Conservation (phyloP, 2,113 vertebrate genomes). For the Dicentrarchus labrax region DNA sequence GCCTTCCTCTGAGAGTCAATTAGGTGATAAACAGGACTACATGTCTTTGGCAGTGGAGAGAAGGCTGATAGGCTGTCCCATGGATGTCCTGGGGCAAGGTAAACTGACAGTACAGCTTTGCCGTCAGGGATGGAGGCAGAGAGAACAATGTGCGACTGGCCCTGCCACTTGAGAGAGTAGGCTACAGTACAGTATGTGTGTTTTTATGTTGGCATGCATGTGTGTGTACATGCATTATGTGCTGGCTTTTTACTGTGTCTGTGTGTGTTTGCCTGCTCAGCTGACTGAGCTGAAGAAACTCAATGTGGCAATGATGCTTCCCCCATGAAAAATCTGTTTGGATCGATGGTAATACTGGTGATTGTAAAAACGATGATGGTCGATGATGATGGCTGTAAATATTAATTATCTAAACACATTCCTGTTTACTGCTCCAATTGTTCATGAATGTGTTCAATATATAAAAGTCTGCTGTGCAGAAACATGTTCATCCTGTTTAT, state of each 20-base stretch:
- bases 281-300: slow-evolving; percentile 39
- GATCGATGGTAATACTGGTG: slow-evolving; percentile 17
- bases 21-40: slow-evolving; percentile 88
- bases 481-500: slow-evolving; percentile 1
- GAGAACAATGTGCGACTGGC: slow-evolving; percentile 75
- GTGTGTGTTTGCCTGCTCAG: slow-evolving; percentile 30
- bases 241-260: slow-evolving; percentile 12
- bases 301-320: slow-evolving; percentile 40
- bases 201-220: slow-evolving; percentile 39
- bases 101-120: slow-evolving; percentile 81
- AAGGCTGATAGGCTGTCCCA: slow-evolving; percentile 81
- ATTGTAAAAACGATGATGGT: not conserved
- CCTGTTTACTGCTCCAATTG: slow-evolving; percentile 6
- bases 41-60: slow-evolving; percentile 81
- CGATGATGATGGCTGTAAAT: slow-evolving; percentile 33
- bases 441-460: slow-evolving; percentile 5
- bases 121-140: slow-evolving; percentile 79
- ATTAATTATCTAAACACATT: slow-evolving; percentile 28
- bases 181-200: slow-evolving; percentile 29
- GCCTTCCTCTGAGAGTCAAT: slow-evolving; percentile 90
- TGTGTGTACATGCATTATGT: slow-evolving; percentile 33
- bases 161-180: slow-evolving; percentile 62
- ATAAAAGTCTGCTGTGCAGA: not conserved
- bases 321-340: slow-evolving; percentile 35
- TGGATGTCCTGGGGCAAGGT: slow-evolving; percentile 88